Base-by-base conservation (phyloP, 2,888 invertebrate species). In the Abrostola triplasia region DNA sequence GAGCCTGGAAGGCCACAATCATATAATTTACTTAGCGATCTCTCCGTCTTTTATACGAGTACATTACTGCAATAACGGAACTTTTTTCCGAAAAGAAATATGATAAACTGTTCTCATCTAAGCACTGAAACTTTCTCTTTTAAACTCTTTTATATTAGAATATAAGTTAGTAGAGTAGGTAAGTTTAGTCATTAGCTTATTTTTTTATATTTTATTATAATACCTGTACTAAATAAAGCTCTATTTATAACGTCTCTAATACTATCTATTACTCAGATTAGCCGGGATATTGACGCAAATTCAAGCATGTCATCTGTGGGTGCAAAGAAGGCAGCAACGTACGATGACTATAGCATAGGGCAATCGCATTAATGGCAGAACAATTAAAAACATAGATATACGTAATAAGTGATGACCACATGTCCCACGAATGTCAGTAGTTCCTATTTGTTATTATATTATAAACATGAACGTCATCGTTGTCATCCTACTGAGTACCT, bases 1-100 rank as follows among this genome's bases (percentile, higher is more conserved):
- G 90, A 89, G 76, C 76, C 81, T 73, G 85, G 88, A 89, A 93
- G 93, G 92, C 64, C 90, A 74, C 76, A 77, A 47, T 47, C 80
- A 80, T 80, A 80, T 77, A 79, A 84, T 88, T 85, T 85, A 85
- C 86, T 88, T 83, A 85, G 81, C 81, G 81, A 81, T 84, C 83
- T 84, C 83, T 84, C 80, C 83, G 64, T 84, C 82, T 81, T 86
- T 83, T 80, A 80, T 67, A 81, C n/a, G n/a, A n/a, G n/a, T n/a
- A n/a, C 81, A 77, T 81, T 80, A 78, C 75, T 59, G 64, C 76
- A 82, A 84, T 71, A 80, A 69, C 73, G 74, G 68, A 74, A 79
- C 73, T 70, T 72, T 65, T 79, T 66, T 74, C 64, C 70, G 67
- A 52, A 24, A 47, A 47, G 44, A 13, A 47, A 24, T 47, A 24